A percentile compares a stretch with the other conserved stretches of the same genome.
Conservation (phyloP, 1,140 invertebrate genomes). For the Drosophila nebulosa region DNA sequence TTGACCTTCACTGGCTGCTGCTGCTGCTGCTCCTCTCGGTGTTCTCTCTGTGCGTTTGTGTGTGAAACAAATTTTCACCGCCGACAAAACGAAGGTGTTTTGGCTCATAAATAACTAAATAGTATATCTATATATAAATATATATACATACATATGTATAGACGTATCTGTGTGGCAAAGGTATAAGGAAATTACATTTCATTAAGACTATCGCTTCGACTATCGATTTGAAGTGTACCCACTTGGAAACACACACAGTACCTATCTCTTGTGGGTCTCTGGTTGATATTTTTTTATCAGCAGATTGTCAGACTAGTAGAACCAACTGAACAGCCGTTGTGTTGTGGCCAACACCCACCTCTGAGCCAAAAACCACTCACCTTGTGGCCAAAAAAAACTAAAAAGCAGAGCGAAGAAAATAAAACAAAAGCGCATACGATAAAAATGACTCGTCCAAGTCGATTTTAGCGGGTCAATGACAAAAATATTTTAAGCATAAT, state of each 20-base stretch:
- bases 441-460: slow-evolving; percentile 7
- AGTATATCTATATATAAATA: slow-evolving; percentile 17
- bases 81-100: slow-evolving; percentile 39
- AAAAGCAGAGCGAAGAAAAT: slow-evolving; percentile 8
- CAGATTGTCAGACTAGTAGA: slow-evolving; percentile 13
- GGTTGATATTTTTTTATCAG: slow-evolving; percentile 32
- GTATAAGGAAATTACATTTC: slow-evolving; percentile 30
- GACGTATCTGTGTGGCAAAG: slow-evolving; percentile 1
- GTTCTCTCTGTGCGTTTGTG: background rate
- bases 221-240: slow-evolving; percentile 6
- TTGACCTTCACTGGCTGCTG: slow-evolving; percentile 61
- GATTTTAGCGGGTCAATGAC: slow-evolving; percentile 62
- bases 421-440: background rate
- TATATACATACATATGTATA: slow-evolving; percentile 11
- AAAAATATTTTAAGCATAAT: slow-evolving; percentile 46
- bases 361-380: slow-evolving; percentile 10
- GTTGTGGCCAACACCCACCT: slow-evolving; percentile 15
- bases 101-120: slow-evolving; percentile 47
- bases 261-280: slow-evolving; percentile 14
- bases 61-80: slow-evolving; percentile 43
- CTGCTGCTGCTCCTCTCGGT: background rate
- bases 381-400: slow-evolving; percentile 32
- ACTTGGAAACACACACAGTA: slow-evolving; percentile 28
- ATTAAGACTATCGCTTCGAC: background rate
- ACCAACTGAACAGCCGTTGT: background rate